Evolutionary conservation across 30 jellyfish, hydroid and myxozoan species (phyloP).

Genomic region (Chrysaora quinquecirrha): DNA sequence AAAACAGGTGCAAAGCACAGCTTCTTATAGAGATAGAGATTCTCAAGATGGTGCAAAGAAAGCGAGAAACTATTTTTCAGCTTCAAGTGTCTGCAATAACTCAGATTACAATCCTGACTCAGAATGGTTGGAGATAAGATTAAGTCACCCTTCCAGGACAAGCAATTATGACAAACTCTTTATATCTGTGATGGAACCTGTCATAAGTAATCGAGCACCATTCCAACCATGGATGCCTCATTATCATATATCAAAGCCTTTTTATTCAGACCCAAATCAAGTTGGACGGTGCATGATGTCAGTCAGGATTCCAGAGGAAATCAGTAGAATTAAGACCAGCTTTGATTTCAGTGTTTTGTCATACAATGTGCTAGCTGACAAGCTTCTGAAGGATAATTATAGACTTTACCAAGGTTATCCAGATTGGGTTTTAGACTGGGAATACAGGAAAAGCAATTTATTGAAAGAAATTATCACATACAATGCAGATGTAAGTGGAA

Average conservation of each 20-base stretch:
- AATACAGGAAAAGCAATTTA: constrained; percentile 75
- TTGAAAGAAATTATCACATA: constrained; percentile 68
- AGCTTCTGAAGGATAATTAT: constrained; percentile 66
- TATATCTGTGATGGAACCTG: background rate
- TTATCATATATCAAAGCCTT: constrained; percentile 32
- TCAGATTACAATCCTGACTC: background rate
- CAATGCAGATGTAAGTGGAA: constrained; percentile 98
- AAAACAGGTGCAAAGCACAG: too few species aligned
- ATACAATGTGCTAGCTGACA: constrained; percentile 94
- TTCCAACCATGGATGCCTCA: constrained; percentile 2
- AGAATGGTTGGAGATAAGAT: background rate
- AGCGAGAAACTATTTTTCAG: too few species aligned
- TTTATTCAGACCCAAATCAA: constrained; percentile 35
- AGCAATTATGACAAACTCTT: too few species aligned
- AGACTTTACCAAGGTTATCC: constrained; percentile 64
- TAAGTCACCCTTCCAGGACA: background rate
- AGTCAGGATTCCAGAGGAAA: constrained; percentile 20
- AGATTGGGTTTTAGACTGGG: constrained; percentile 77
- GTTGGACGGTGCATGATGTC: constrained; percentile 36
- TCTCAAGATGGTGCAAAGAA: too few species aligned
- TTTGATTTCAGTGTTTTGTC: constrained; percentile 87
- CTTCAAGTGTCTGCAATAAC: background rate
- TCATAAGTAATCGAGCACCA: background rate
- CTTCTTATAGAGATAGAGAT: too few species aligned
- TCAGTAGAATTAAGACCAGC: background rate